A percentile compares a stretch with the other conserved stretches of the same genome.
phyloP scores from a whole-genome alignment of 2,113 vertebrate species.

The Ciconia boyciana region DNA sequence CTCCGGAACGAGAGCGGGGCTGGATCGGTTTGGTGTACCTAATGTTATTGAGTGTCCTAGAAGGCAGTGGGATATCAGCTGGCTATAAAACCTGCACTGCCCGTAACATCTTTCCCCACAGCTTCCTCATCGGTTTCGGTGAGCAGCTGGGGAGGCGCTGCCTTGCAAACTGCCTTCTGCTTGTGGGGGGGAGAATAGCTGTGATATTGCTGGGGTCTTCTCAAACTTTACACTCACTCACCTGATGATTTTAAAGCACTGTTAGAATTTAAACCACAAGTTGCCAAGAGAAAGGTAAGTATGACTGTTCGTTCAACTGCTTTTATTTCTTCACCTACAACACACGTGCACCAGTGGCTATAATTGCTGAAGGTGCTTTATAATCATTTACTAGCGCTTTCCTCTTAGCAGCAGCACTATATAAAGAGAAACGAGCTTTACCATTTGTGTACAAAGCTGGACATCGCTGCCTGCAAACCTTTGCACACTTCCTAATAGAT shows the following conservation, averaged over 20 bases:
- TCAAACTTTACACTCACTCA: background rate
- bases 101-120: background rate
- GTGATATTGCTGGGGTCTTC: too few species aligned
- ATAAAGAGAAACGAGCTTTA: background rate
- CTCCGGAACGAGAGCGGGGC: too few species aligned
- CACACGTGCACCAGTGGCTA: fast-evolving
- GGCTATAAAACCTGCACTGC: background rate
- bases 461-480: background rate
- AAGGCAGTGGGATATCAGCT: too few species aligned
- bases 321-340: background rate
- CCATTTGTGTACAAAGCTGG: background rate
- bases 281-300: background rate
- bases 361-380: background rate
- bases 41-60: fast-evolving
- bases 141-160: background rate
- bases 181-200: background rate
- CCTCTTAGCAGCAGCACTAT: background rate
- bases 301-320: background rate
- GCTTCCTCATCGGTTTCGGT: fast-evolving
- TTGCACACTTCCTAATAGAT: fast-evolving
- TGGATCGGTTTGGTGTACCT: background rate
- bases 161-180: background rate
- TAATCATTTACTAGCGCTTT: background rate
- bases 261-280: background rate
- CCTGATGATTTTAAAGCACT: background rate